phyloP scores from a whole-genome alignment of 2,888 invertebrate species.

The Rhopalosiphum nymphaeae region DNA sequence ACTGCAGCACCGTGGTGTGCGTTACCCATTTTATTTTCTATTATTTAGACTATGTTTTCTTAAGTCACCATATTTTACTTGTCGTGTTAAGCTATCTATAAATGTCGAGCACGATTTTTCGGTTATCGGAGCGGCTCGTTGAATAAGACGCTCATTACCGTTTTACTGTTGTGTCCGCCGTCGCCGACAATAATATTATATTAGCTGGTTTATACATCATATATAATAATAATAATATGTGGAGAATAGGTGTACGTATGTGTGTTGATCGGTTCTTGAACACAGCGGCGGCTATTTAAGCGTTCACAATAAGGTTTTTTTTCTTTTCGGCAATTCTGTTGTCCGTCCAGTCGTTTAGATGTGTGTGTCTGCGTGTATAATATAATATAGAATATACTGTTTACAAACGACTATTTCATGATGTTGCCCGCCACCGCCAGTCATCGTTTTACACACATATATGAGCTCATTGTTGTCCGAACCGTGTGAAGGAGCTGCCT shows the following conservation, averaged over 20 bases:
- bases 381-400: slow-evolving; percentile 13
- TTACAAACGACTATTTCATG: slow-evolving; percentile 65
- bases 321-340: slow-evolving; percentile 28
- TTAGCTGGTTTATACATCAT: neutral
- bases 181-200: neutral
- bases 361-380: neutral
- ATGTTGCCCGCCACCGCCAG: slow-evolving; percentile 31
- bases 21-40: neutral
- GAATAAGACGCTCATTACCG: slow-evolving; percentile 53
- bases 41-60: neutral
- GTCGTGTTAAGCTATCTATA: neutral
- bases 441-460: slow-evolving; percentile 24
- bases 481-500: slow-evolving; percentile 57
- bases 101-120: slow-evolving; percentile 41
- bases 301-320: slow-evolving; percentile 16
- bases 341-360: neutral
- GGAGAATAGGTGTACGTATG: neutral
- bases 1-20: neutral
- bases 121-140: slow-evolving; percentile 36
- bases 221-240: neutral
- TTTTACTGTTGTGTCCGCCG: slow-evolving; percentile 20
- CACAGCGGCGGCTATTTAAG: slow-evolving; percentile 42
- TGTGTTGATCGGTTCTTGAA: slow-evolving; percentile 55
- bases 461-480: neutral
- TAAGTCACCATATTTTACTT: neutral